phyloP scores from a whole-genome alignment of 2,113 vertebrate genomes.

The Silurus asotus region DNA sequence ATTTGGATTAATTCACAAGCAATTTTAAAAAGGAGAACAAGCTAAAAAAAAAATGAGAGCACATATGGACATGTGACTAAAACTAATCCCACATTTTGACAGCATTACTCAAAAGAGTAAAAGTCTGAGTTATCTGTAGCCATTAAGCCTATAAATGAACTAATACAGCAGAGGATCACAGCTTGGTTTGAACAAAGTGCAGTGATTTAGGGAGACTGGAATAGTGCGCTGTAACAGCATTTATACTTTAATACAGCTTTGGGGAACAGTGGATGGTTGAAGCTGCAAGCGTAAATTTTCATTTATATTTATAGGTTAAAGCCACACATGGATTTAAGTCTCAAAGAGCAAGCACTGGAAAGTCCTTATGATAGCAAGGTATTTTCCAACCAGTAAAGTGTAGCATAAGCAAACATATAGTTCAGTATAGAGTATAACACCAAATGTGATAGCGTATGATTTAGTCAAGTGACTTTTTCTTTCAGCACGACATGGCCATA shows the following conservation, averaged over 20 bases:
- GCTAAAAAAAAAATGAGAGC: neutral
- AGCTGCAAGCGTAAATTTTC: conserved; percentile 70
- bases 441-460: conserved; percentile 10
- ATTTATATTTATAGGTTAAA: conserved; percentile 74
- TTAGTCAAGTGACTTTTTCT: conserved; percentile 18
- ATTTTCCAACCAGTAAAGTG: conserved; percentile 46
- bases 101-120: neutral
- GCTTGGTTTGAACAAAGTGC: conserved; percentile 10
- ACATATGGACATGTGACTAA: conserved; percentile 17
- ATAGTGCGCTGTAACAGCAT: conserved; percentile 59
- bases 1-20: conserved; percentile 28
- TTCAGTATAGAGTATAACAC: conserved; percentile 25
- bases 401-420: conserved; percentile 17
- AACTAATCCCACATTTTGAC: conserved; percentile 26
- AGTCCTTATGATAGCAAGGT: conserved; percentile 58
- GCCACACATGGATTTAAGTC: conserved; percentile 66
- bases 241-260: conserved; percentile 71
- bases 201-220: conserved; percentile 49
- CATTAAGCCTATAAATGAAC: neutral
- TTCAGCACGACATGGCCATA: neutral
- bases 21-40: conserved; percentile 5
- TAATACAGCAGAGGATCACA: neutral
- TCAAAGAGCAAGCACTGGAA: conserved; percentile 68
- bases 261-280: conserved; percentile 63
- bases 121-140: neutral